Evolutionary conservation across 2,888 invertebrate species (phyloP), one percentile per base, ranked within the genome.

Genomic region (Drosophila suboccidentalis): DNA sequence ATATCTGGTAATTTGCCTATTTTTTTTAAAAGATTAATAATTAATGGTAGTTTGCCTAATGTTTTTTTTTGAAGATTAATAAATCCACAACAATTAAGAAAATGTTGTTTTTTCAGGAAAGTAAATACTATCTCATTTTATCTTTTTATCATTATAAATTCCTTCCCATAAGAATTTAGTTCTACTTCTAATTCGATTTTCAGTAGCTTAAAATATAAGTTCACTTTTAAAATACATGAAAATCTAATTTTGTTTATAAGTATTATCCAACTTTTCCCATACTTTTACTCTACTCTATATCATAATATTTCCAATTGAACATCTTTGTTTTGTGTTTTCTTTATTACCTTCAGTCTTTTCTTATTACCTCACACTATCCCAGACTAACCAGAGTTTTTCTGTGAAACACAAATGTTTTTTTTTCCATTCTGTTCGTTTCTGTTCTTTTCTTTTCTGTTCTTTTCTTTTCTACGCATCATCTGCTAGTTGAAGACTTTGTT

Each of bases 391-490:
- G 29, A 13, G 26, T 19, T 41, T 22, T 26, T 38, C 22, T 34
- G 38, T 11, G n/a, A 22, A 34, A 19, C 34, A n/a, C 9, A n/a
- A 32, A 29, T 53, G 15, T 15, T 5, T 34, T 11, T 17, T 6
- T 41, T 41, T 19, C 2, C 19, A 19, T 19, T 3, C 4, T 4
- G 22, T 22, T 22, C 19, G 3, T 2, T 19, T 19, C 19, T 1
- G n/a, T 39, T 32, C 39, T 50, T 8, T 29, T 29, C 29, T 38
- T 10, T 46, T 22, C 34, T 49, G 29, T 62, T 29, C 19, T 19
- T 19, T n/a, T n/a, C n/a, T n/a, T 22, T 22, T 22, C 46, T 46
- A 62, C 61, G 36, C 61, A 55, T 62, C 61, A 54, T 62, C 41
- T n/a, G 46, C 47, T 22, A 17, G 59, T 29, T 58, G 58, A 47